A percentile compares a stretch with the other conserved stretches of the same genome.
phyloP scores from a whole-genome alignment of 2,797 vertebrate genomes.

The Choloepus didactylus region DNA sequence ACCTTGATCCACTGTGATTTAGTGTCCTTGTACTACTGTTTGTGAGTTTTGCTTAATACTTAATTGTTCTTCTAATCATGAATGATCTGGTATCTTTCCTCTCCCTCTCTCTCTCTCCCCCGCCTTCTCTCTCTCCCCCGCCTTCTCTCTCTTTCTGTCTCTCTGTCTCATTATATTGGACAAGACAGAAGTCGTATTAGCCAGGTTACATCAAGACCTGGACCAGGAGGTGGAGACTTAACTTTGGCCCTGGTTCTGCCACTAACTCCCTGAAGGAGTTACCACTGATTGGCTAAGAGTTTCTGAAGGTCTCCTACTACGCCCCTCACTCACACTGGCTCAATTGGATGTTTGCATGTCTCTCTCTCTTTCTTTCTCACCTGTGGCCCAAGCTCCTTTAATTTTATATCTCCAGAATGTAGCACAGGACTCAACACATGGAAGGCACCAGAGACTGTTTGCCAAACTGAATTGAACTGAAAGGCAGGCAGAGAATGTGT shows the following conservation, averaged over 20 bases:
- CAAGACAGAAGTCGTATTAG: background rate
- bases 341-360: background rate
- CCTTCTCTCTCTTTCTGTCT: no score
- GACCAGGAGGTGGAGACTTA: background rate
- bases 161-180: background rate
- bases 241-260: background rate
- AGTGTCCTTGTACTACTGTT: background rate
- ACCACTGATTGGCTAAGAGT: background rate
- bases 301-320: background rate
- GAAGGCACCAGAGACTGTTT: background rate
- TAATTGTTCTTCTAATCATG: slow-evolving; percentile 33
- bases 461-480: background rate
- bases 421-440: background rate
- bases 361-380: background rate
- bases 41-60: slow-evolving; percentile 19
- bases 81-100: background rate
- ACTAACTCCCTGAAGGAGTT: background rate
- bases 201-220: background rate
- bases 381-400: background rate
- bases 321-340: accelerated
- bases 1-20: slow-evolving; percentile 2
- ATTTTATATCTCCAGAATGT: background rate
- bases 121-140: no score
- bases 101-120: background rate
- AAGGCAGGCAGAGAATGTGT: background rate